phyloP scores from a whole-genome alignment of 2,113 vertebrate species.

The Proteles cristata region DNA sequence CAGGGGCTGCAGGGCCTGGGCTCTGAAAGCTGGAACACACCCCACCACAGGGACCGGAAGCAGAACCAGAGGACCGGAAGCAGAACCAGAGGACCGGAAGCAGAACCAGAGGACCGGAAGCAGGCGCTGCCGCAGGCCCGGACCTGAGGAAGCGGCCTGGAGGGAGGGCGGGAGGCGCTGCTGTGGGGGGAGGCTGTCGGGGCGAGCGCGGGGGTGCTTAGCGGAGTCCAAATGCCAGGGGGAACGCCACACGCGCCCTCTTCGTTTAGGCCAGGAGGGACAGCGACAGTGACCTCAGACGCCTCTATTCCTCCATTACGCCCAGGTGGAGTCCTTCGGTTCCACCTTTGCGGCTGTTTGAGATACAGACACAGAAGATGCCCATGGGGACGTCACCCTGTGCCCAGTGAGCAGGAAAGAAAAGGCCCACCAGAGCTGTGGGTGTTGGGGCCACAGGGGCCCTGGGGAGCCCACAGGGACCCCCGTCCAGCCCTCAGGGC shows the following conservation, averaged over 20 bases:
- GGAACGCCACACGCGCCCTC: neutral
- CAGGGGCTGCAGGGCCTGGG: too few species aligned
- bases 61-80: too few species aligned
- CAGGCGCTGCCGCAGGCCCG: rapidly evolving
- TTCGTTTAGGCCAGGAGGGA: neutral
- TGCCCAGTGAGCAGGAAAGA: neutral
- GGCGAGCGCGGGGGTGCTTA: rapidly evolving
- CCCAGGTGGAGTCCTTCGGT: neutral
- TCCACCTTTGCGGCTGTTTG: neutral
- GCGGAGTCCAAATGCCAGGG: neutral
- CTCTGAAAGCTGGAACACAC: neutral
- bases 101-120: rapidly evolving
- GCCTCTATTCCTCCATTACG: neutral
- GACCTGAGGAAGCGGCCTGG: too few species aligned
- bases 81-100: rapidly evolving
- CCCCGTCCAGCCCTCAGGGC: neutral
- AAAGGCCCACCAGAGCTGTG: neutral
- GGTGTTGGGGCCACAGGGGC: rapidly evolving
- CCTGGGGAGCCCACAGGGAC: neutral
- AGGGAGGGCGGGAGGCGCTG: neutral
- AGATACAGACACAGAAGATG: neutral
- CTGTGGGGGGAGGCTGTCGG: neutral
- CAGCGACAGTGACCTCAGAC: neutral
- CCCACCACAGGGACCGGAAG: rapidly evolving
- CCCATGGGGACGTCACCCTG: too few species aligned